Evolutionary conservation across 2,797 vertebrate genomes (phyloP).

Genomic region (Coilia nasus): DNA sequence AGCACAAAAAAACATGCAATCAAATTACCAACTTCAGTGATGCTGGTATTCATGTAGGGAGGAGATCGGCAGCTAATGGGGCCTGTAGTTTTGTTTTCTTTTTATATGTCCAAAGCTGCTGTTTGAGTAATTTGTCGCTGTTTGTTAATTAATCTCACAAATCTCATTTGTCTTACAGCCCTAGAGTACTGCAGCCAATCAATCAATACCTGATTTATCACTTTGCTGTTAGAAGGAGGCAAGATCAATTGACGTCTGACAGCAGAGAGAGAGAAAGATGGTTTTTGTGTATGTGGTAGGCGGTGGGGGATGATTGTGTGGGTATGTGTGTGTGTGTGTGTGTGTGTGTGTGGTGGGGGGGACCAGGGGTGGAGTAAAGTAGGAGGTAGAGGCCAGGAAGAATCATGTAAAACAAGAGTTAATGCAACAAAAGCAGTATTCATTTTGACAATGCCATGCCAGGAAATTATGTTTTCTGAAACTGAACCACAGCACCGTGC

Average conservation of each 20-base stretch:
- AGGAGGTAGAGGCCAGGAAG: background rate
- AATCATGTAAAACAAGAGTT: background rate
- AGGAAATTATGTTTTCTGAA: background rate
- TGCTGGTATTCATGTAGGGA: background rate
- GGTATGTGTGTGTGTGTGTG: background rate
- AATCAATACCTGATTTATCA: conserved; percentile 64
- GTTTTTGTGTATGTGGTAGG: background rate
- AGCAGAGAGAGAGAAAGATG: conserved; percentile 9
- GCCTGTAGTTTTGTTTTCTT: background rate
- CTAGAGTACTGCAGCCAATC: conserved; percentile 44
- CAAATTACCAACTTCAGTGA: background rate
- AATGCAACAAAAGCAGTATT: background rate
- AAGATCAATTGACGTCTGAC: conserved; percentile 21
- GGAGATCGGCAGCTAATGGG: background rate
- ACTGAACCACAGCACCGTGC: background rate
- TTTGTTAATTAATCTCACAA: conserved; percentile 65
- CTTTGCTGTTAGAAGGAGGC: conserved; percentile 43
- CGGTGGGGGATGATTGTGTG: background rate
- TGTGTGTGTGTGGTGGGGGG: background rate
- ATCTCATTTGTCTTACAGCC: conserved; percentile 54
- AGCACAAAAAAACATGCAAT: background rate
- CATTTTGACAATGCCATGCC: background rate
- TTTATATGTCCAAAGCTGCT: background rate
- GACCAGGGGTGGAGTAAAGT: background rate
- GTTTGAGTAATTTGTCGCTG: conserved; percentile 63